Conservation (phyloP, 1,140 invertebrate genomes). For the Hetaerina americana region DNA sequence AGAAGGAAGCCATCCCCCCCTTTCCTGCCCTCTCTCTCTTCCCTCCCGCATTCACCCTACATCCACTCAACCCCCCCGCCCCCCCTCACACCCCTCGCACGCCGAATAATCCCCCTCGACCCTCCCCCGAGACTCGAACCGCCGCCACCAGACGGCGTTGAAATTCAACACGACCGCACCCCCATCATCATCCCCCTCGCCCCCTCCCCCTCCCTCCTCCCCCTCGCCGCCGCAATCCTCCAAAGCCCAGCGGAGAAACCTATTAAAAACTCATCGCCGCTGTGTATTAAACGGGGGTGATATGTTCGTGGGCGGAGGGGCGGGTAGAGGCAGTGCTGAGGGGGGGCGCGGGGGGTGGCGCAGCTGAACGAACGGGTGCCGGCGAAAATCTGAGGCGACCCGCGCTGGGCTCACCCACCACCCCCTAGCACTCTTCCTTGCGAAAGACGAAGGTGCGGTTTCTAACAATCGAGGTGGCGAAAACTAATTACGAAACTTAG, state of each 20-base stretch:
- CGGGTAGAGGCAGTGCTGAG: background rate
- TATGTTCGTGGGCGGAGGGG: background rate
- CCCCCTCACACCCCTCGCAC: background rate
- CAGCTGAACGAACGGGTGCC: too few species aligned
- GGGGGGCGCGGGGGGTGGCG: too few species aligned
- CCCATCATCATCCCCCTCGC: background rate
- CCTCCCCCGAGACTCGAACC: background rate
- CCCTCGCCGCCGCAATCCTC: background rate
- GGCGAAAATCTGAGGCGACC: too few species aligned
- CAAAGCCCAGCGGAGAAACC: background rate
- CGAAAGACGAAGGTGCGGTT: too few species aligned
- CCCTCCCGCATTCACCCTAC: background rate
- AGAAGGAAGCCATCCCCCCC: background rate
- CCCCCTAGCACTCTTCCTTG: too few species aligned
- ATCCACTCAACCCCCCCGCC: background rate
- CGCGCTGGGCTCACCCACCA: too few species aligned
- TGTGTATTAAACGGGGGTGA: background rate
- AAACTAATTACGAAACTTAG: too few species aligned
- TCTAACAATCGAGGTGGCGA: too few species aligned
- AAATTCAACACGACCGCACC: background rate
- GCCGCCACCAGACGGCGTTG: background rate
- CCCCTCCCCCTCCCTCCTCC: background rate
- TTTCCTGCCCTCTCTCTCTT: background rate
- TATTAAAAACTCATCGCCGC: background rate
- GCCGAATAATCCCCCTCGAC: background rate